Percentiles rank a stretch among this genome's conserved stretches.
These are phyloP conservation scores for Stenoptilia bipunctidactyla DNA, from an alignment of 2,888 invertebrate species.

Conservation along the genomic window DNA sequence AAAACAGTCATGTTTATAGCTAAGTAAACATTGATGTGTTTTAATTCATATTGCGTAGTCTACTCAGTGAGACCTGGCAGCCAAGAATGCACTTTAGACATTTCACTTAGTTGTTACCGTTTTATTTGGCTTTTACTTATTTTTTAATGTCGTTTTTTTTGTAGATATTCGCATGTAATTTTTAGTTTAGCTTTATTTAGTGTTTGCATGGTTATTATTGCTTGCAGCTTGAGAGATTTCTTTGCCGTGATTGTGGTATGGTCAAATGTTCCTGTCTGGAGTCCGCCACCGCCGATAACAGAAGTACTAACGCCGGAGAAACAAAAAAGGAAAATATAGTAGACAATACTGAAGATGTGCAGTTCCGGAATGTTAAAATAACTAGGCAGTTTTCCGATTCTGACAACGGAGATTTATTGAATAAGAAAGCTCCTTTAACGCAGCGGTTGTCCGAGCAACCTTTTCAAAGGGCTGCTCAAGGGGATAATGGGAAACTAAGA, in stretches of 20 bases:
- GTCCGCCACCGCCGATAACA: constrained; percentile 21
- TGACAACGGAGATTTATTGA: constrained; percentile 20
- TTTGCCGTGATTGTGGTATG: constrained; percentile 78
- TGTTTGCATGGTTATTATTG: constrained; percentile 70
- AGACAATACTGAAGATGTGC: constrained; percentile 27
- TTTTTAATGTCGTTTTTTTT: too few relatives aligned
- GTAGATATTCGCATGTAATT: constrained; percentile 42
- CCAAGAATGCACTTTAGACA: too few relatives aligned
- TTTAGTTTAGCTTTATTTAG: constrained; percentile 38
- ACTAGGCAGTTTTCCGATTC: constrained; percentile 35
- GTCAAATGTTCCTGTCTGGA: constrained; percentile 74
- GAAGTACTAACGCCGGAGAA: constrained; percentile 5
- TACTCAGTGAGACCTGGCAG: too few relatives aligned
- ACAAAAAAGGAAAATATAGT: neutral
- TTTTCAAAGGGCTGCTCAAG: constrained; percentile 36
- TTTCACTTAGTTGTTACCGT: too few relatives aligned
- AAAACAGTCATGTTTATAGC: too few relatives aligned
- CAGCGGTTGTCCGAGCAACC: constrained; percentile 37
- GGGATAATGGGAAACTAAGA: constrained; percentile 48
- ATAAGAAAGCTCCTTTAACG: constrained; percentile 22
- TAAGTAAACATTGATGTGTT: too few relatives aligned
- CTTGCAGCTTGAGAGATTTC: constrained; percentile 81
- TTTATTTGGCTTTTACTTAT: too few relatives aligned
- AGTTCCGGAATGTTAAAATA: constrained; percentile 35
- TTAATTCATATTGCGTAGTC: too few relatives aligned